These are phyloP conservation scores for Cydia strobilella DNA, from an alignment of 1,140 invertebrate genomes.

Conservation along the genomic window DNA sequence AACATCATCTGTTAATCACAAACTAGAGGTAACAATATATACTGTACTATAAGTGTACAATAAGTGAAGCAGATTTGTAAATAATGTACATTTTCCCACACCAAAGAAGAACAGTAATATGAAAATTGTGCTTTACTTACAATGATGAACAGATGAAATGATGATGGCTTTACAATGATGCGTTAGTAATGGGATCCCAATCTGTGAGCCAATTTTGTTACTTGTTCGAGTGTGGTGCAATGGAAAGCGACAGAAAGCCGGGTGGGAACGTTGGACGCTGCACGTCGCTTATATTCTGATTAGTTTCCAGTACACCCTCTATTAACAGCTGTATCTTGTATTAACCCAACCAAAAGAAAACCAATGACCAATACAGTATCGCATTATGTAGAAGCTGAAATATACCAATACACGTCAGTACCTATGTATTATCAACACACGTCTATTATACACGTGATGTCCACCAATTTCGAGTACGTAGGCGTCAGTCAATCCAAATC, in stretches of 20 bases:
- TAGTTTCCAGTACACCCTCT: conserved; percentile 78
- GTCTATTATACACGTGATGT: conserved; percentile 33
- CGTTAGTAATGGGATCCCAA: conserved; percentile 79
- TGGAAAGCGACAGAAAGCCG: conserved; percentile 78
- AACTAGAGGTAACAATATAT: neutral
- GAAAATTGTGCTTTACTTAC: conserved; percentile 75
- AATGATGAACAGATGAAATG: conserved; percentile 74
- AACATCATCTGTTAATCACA: neutral
- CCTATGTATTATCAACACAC: conserved; percentile 46
- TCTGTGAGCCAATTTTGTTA: conserved; percentile 78
- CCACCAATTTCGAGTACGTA: conserved; percentile 29
- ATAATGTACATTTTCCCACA: conserved; percentile 47
- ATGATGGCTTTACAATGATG: conserved; percentile 77
- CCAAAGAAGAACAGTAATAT: conserved; percentile 59
- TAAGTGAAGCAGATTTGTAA: conserved; percentile 5
- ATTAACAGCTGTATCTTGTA: conserved; percentile 81
- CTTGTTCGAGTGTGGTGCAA: conserved; percentile 72
- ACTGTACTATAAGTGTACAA: too few species aligned
- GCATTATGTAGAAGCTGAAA: conserved; percentile 79
- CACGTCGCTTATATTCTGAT: conserved; percentile 62
- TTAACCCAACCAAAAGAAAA: conserved; percentile 81
- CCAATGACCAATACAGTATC: conserved; percentile 74
- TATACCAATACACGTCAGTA: conserved; percentile 73
- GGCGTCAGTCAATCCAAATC: conserved; percentile 67
- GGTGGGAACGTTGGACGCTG: conserved; percentile 59